phyloP scores from a whole-genome alignment of 2,888 invertebrate genomes.

The Acanthococcus lagerstroemiae region DNA sequence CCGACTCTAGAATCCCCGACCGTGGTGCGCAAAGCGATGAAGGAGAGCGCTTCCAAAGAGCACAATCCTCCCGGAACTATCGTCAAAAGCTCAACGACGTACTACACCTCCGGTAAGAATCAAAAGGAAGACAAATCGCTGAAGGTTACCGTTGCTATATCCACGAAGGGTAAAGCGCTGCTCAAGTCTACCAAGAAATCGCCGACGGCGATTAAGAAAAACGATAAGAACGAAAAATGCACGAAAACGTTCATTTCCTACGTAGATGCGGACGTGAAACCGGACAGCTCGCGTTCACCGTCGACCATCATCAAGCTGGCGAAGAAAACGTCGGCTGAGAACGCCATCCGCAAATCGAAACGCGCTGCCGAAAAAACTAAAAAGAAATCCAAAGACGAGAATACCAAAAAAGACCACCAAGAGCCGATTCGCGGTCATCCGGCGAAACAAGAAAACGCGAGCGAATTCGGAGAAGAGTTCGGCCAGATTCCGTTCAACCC shows the following conservation, averaged over 20 bases:
- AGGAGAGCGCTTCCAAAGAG: background rate
- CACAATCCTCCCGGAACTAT: background rate
- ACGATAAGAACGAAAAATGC: conserved; percentile 22
- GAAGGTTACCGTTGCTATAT: conserved; percentile 44
- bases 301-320: conserved; percentile 1
- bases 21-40: conserved; percentile 42
- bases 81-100: conserved; percentile 40
- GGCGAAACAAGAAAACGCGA: conserved; percentile 8
- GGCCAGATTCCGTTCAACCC: conserved; percentile 23
- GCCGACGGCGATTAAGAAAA: conserved; percentile 17
- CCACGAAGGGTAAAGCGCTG: conserved; percentile 41
- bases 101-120: conserved; percentile 39
- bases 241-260: conserved; percentile 9
- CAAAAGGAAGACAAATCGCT: conserved; percentile 42
- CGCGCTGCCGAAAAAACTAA: conserved; percentile 1
- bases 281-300: background rate
- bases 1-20: conserved; percentile 8
- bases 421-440: too few relatives aligned
- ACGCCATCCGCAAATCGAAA: conserved; percentile 6
- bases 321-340: conserved; percentile 1
- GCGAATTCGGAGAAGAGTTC: conserved; percentile 31
- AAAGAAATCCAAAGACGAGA: background rate
- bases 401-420: background rate
- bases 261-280: background rate
- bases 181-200: conserved; percentile 37